These are phyloP conservation scores for Amphipyra tragopoginis DNA, from an alignment of 2,888 invertebrate genomes.

Conservation along the genomic window DNA sequence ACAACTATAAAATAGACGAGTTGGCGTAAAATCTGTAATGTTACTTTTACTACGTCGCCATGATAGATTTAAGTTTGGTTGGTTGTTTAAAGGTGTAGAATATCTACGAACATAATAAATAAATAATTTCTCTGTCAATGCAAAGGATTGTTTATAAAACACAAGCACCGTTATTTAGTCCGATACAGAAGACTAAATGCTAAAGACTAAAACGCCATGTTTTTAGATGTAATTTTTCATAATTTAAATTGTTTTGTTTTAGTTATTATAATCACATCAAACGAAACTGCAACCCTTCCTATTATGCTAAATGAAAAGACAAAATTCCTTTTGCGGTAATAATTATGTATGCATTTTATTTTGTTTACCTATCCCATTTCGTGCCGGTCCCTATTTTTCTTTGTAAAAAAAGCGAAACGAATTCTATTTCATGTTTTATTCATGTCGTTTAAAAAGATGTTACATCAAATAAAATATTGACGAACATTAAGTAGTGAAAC, in stretches of 20 bases:
- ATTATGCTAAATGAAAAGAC: slow-evolving; percentile 16
- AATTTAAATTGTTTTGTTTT: background rate
- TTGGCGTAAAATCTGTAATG: no score
- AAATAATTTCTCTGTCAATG: no score
- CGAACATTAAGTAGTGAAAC: slow-evolving; percentile 4
- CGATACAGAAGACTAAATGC: no score
- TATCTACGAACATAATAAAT: no score
- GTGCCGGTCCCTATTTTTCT: slow-evolving; percentile 13
- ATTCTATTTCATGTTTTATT: slow-evolving; percentile 37
- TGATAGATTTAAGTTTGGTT: no score
- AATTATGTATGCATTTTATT: slow-evolving; percentile 30
- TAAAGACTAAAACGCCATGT: no score
- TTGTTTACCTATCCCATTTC: slow-evolving; percentile 24
- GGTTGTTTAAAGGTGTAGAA: no score
- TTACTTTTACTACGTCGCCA: no score
- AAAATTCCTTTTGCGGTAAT: slow-evolving; percentile 10
- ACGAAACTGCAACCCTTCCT: slow-evolving; percentile 19
- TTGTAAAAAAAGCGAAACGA: slow-evolving; percentile 22
- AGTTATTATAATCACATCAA: slow-evolving; percentile 10
- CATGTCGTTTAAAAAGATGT: slow-evolving; percentile 21
- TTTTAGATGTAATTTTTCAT: background rate
- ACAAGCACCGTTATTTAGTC: no score
- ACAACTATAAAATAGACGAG: background rate
- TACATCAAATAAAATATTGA: slow-evolving; percentile 18
- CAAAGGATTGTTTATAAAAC: no score